Evolutionary conservation across 2,797 vertebrate species (phyloP), one percentile per base, ranked within the genome.

Genomic region (Esox lucius): DNA sequence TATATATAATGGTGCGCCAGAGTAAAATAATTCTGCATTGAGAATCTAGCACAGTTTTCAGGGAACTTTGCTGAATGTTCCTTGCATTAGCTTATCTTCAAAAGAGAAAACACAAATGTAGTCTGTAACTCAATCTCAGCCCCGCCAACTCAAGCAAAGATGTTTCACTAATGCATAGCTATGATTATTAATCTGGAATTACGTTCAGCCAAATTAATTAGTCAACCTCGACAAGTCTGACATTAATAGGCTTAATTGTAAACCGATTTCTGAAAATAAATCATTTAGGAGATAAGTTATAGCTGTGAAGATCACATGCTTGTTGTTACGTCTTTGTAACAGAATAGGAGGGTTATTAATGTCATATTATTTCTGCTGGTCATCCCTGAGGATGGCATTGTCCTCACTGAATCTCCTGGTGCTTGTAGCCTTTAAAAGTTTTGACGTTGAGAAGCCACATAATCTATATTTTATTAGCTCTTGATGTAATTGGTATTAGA

Each of bases 391-490:
- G 71, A 87, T 82, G 78, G 83, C 74, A 64, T 79, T 78, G 78
- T 78, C 84, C 80, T 75, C 8, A 8, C 78, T 56, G 53, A 72
- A 70, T 74, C 79, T 81, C 80, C 72, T 80, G 28, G 59, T 61
- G 82, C 85, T 77, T 62, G 68, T 19, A 80, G 82, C 84, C 86
- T 86, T 90, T 85, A 88, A 80, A 91, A 85, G 85, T 84, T 87
- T 89, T 90, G 87, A 87, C 83, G 73, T 70, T 33, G 74, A 85
- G 87, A 90, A 86, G 90, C 86, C 88, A 92, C 85, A 87, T 92
- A 91, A 93, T 94, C 91, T 89, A 91, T 93, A 92, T 91, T 93
- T 94, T 90, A 93, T 92, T 91, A 91, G 87, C 80, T 81, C 84
- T 88, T 86, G 82, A 87, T 90, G 89, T 93, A 92, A 93, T 94